Conservation (phyloP, 2,797 vertebrate species). For the Naso thynnoides region DNA sequence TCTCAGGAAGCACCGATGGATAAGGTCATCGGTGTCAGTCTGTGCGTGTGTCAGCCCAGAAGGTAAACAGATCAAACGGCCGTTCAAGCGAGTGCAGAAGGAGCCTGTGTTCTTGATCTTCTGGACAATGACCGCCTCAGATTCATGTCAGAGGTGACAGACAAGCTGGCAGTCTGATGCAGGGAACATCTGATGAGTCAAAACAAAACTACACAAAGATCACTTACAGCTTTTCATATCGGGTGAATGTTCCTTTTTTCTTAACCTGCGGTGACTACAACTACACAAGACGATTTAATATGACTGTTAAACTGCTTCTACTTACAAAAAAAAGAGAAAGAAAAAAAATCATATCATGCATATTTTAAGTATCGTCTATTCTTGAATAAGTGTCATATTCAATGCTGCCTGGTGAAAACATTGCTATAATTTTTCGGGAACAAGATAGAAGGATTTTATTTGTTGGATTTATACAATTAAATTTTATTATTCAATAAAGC, state of each 20-base stretch:
- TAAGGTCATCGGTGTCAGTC: slow-evolving; percentile 78
- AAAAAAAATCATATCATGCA: no score
- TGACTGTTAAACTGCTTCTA: no score
- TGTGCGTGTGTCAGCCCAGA: slow-evolving; percentile 56
- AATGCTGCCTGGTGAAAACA: no score
- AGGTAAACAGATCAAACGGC: slow-evolving; percentile 73
- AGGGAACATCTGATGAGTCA: slow-evolving; percentile 2
- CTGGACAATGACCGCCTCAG: slow-evolving; percentile 40
- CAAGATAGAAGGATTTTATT: neutral
- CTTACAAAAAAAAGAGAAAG: no score
- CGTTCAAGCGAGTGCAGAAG: slow-evolving; percentile 32
- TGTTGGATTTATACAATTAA: neutral
- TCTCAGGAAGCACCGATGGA: slow-evolving; percentile 70
- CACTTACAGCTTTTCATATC: neutral
- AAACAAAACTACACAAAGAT: neutral
- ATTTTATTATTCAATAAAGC: neutral
- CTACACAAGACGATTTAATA: no score
- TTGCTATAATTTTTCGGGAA: neutral
- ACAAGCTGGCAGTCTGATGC: slow-evolving; percentile 14
- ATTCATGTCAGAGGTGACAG: slow-evolving; percentile 40
- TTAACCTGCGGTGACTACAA: no score
- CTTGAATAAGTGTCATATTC: no score
- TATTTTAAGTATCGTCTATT: no score
- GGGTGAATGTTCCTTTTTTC: no score
- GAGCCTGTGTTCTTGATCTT: slow-evolving; percentile 46